Evolutionary conservation across 1,140 invertebrate genomes (phyloP).

Genomic region (Drosophila pandora): DNA sequence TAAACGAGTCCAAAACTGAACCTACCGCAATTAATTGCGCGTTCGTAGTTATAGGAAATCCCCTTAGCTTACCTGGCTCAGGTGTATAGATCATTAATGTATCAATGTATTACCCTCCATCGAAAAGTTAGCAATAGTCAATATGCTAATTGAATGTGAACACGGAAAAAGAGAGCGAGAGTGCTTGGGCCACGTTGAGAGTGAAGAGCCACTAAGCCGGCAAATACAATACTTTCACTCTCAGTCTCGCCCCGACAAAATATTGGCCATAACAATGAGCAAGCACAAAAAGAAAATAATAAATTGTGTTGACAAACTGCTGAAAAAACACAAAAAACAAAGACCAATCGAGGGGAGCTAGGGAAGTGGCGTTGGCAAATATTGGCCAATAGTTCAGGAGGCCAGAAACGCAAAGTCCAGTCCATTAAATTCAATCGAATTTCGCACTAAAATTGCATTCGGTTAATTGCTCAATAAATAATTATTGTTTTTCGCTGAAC

Average conservation of each 20-base stretch:
- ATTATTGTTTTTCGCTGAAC: slow-evolving; percentile 10
- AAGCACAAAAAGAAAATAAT: slow-evolving; percentile 12
- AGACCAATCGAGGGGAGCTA: slow-evolving; percentile 3
- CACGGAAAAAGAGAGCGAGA: slow-evolving; percentile 38
- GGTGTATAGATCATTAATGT: not conserved
- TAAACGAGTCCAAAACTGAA: slow-evolving; percentile 56
- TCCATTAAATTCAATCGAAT: slow-evolving; percentile 18
- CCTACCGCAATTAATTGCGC: slow-evolving; percentile 67
- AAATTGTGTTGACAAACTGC: slow-evolving; percentile 6
- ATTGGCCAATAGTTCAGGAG: slow-evolving; percentile 48
- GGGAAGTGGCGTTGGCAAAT: slow-evolving; percentile 24
- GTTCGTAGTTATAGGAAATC: slow-evolving; percentile 14
- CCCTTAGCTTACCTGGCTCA: not conserved
- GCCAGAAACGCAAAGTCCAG: slow-evolving; percentile 10
- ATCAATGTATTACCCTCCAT: slow-evolving; percentile 13
- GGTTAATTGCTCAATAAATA: slow-evolving; percentile 27
- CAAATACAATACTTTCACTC: slow-evolving; percentile 44
- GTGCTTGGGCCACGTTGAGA: not conserved
- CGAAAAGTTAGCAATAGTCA: slow-evolving; percentile 20
- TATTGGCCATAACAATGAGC: slow-evolving; percentile 47
- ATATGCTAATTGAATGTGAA: slow-evolving; percentile 39
- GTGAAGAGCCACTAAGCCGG: slow-evolving; percentile 23
- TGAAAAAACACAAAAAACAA: slow-evolving; percentile 11
- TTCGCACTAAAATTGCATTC: slow-evolving; percentile 25
- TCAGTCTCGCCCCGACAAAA: slow-evolving; percentile 19